Evolutionary conservation across 2,113 vertebrate genomes (phyloP), one percentile per base, ranked within the genome.

Genomic region (Nothobranchius furzeri): DNA sequence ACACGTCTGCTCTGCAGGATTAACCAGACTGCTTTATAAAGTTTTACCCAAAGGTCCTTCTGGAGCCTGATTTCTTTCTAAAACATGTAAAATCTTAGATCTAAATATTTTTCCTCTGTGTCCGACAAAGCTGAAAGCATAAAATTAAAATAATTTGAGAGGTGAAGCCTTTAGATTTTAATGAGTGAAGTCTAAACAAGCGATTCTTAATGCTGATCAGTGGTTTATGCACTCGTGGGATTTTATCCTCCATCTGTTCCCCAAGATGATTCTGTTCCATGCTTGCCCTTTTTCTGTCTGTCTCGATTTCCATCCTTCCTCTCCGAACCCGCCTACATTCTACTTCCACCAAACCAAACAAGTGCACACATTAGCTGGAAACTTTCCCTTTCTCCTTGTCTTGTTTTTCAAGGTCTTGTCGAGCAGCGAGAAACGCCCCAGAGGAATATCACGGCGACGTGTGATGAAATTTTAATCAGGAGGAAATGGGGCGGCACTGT

Each of bases 381-480:
- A 79, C 64, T 64, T 75, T 73, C 2, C 43, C 68, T 30, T 53
- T 70, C 79, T 82, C 85, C 85, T 87, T 79, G 84, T 75, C 77
- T 83, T 78, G 77, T 81, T 85, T 78, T 76, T 90, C 86, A 88
- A 88, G 85, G 88, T 88, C 86, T 87, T 10, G 79, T 78, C 48
- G 82, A 75, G 86, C 67, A 55, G 75, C 51, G 24, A 75, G 67
- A 79, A 81, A 87, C 78, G 14, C 82, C 85, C 85, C 89, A 47
- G 76, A 79, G 89, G 84, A 85, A 81, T 78, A 70, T 73, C 59
- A 71, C 7, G 30, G 68, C 13, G 73, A 82, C 76, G 60, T 72
- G 74, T 45, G 14, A 73, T 84, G 85, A 73, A 85, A 83, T 73
- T 88, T 87, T 89, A 86, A 89, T 88, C 84, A 67, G 82, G 71